These are phyloP conservation scores for Thalassarche chlororhynchos DNA, from an alignment of 2,113 vertebrate species.

Conservation along the genomic window DNA sequence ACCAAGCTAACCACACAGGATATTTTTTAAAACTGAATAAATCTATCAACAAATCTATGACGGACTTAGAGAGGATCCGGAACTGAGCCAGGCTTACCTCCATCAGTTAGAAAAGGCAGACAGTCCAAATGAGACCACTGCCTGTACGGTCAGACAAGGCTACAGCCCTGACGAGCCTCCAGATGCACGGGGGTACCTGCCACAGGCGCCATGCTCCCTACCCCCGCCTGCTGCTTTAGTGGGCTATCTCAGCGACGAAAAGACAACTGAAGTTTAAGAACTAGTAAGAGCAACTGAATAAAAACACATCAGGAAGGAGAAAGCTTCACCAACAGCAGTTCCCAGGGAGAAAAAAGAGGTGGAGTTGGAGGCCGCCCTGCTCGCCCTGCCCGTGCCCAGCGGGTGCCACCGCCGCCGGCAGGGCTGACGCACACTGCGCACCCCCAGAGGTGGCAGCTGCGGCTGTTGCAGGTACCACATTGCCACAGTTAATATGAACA, in stretches of 20 bases:
- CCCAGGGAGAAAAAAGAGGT: not conserved
- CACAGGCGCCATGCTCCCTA: fast-evolving
- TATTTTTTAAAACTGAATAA: not conserved
- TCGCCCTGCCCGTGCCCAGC: fast-evolving
- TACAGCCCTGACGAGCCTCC: not conserved
- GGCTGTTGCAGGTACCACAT: fast-evolving
- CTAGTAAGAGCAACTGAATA: not conserved
- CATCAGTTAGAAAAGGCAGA: not conserved
- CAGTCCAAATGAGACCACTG: not conserved
- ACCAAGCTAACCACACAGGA: not conserved
- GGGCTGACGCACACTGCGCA: fast-evolving
- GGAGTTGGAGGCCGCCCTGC: not conserved
- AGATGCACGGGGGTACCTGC: fast-evolving
- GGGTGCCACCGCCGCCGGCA: fast-evolving
- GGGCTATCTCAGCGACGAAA: not conserved
- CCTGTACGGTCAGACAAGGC: not conserved
- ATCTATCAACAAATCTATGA: not conserved
- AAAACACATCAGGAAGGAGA: not conserved
- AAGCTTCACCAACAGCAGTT: not conserved
- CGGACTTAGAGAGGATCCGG: not conserved
- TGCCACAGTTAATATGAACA: fast-evolving
- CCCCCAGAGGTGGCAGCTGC: not conserved
- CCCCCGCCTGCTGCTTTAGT: not conserved
- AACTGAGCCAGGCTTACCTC: not conserved
- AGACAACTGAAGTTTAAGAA: not conserved